A percentile compares a stretch with the other conserved stretches of the same genome.
phyloP scores from a whole-genome alignment of 1,140 invertebrate species.

The Pseudomyrmex pallidus region DNA sequence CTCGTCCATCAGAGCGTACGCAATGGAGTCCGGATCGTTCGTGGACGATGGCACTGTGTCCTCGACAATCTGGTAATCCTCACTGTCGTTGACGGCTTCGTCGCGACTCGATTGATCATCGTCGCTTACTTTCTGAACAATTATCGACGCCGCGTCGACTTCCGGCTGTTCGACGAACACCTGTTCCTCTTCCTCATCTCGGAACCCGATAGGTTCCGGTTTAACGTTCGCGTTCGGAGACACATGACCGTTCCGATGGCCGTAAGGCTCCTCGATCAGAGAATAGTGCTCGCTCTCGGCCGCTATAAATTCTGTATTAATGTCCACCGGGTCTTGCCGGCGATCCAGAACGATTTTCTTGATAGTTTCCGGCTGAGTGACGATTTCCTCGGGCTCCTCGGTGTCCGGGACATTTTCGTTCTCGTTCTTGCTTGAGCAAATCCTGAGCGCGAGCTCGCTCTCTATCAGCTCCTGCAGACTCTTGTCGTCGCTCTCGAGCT shows the following conservation, averaged over 20 bases:
- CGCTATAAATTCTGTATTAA: slow-evolving; percentile 78
- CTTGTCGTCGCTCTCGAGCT: slow-evolving; percentile 79
- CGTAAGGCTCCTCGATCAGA: slow-evolving; percentile 74
- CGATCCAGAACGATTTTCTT: slow-evolving; percentile 77
- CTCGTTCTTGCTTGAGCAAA: slow-evolving; percentile 72
- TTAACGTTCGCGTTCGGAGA: slow-evolving; percentile 39
- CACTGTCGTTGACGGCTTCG: neutral
- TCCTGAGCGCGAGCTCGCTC: slow-evolving; percentile 82
- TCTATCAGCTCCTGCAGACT: slow-evolving; percentile 83
- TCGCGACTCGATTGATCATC: slow-evolving; percentile 13
- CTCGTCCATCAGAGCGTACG: neutral
- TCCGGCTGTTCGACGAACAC: slow-evolving; percentile 53
- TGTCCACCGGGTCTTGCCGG: slow-evolving; percentile 68
- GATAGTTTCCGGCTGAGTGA: slow-evolving; percentile 66
- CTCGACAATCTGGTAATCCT: neutral
- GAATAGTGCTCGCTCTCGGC: slow-evolving; percentile 78
- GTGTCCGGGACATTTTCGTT: slow-evolving; percentile 52
- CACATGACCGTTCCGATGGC: slow-evolving; percentile 77
- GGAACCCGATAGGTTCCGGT: slow-evolving; percentile 31
- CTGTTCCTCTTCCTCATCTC: slow-evolving; percentile 66
- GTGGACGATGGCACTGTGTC: neutral
- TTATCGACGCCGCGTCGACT: slow-evolving; percentile 16
- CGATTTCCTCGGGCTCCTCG: slow-evolving; percentile 49
- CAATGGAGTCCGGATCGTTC: neutral
- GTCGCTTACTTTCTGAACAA: slow-evolving; percentile 54